phyloP scores from a whole-genome alignment of 1,140 invertebrate species.

The Pissodes strobi region DNA sequence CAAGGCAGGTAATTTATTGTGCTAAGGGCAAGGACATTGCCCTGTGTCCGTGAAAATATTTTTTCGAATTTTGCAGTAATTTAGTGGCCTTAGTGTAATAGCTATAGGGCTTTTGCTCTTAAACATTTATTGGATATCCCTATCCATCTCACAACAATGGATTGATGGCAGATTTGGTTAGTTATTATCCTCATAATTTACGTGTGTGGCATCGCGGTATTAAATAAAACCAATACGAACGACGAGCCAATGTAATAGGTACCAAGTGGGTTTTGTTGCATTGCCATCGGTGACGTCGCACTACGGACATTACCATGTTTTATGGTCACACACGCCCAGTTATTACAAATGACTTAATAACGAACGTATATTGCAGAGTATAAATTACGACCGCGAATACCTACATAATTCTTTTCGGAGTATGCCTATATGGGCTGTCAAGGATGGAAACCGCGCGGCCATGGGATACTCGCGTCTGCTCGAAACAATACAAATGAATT shows the following conservation, averaged over 20 bases:
- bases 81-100: too few species aligned
- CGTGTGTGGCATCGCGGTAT: constrained; percentile 13
- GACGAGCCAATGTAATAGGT: constrained; percentile 10
- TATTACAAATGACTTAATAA: constrained; percentile 21
- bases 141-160: too few species aligned
- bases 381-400: not conserved
- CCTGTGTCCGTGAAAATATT: too few species aligned
- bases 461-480: not conserved
- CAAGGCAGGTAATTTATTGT: too few species aligned
- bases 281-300: constrained; percentile 9
- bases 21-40: too few species aligned
- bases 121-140: too few species aligned
- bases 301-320: constrained; percentile 10
- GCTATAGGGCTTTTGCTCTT: too few species aligned
- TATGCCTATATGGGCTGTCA: constrained; percentile 6
- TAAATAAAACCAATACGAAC: constrained; percentile 5
- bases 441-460: not conserved
- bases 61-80: too few species aligned
- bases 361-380: not conserved
- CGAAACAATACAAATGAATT: constrained; percentile 4
- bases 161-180: too few species aligned
- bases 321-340: constrained; percentile 13
- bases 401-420: constrained; percentile 3
- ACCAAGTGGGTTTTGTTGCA: constrained; percentile 9
- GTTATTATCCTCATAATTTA: too few species aligned